Evolutionary conservation across 2,113 vertebrate genomes (phyloP), one percentile per base, ranked within the genome.

Genomic region (Beaufortia kweichowensis): DNA sequence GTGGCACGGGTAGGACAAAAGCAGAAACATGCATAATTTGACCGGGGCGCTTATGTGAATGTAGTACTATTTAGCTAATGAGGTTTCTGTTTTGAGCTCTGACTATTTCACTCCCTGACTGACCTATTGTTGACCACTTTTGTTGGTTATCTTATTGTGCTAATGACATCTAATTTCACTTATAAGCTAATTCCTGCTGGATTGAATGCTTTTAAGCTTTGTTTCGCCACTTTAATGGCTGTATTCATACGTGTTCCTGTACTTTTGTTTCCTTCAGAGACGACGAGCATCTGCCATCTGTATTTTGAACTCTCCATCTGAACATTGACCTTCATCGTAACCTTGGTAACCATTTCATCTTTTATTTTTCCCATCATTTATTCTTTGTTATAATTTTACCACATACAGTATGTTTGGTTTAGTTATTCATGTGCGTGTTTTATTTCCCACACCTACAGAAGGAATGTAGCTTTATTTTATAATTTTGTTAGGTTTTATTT

Each of bases 331-430:
- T 95, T 90, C 91, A 93, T 92, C 92, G 92, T 93, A 92, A 91
- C 92, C 92, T 93, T 92, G 91, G 91, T 94, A 94, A 94, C 91
- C 93, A 93, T 94, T 94, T 94, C 93, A 93, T 94, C 92, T 87
- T 93, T 92, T 89, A n/a, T 73, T 55, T 75, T 21, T 72, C 87
- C 84, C 92, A 65, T 93, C 86, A 87, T 90, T 75, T 10, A 59
- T 62, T 23, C 23, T 75, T 57, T 29, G 23, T 72, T 62, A 69
- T 79, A 7, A 62, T 72, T 67, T 63, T 43, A 23, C 62, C 71
- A n/a, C n/a, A n/a, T n/a, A n/a, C n/a, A n/a, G n/a, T n/a, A n/a
- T 28, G 33, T 70, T 56, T 75, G 73, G 26, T 57, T 78, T 31
- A 55, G 7, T 53, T 57, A 35, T 15, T 43, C 24, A 73, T 15